Conservation (phyloP, 2,888 invertebrate species). For the Spisula solida region DNA sequence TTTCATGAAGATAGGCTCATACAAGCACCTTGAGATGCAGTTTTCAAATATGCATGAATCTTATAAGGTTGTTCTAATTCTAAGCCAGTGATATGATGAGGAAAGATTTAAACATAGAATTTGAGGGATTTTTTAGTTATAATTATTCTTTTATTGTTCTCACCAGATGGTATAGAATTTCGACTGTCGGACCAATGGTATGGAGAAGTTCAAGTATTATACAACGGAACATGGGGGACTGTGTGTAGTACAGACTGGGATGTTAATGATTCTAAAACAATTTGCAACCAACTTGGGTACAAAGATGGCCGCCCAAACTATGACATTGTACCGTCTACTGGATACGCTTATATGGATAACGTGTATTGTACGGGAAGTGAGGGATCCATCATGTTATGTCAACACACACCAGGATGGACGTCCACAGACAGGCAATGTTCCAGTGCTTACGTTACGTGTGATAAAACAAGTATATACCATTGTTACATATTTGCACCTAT, state of each 20-base stretch:
- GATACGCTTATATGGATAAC: neutral
- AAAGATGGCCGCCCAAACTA: neutral
- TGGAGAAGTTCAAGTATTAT: neutral
- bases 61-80: too few species aligned
- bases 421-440: neutral
- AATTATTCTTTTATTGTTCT: too few species aligned
- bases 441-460: constrained; percentile 7
- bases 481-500: too few species aligned
- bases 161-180: neutral
- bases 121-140: too few species aligned
- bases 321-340: neutral
- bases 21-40: too few species aligned
- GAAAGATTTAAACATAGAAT: too few species aligned
- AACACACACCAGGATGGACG: neutral
- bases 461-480: constrained; percentile 1
- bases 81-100: too few species aligned
- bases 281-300: constrained; percentile 14
- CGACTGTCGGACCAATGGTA: neutral
- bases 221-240: neutral
- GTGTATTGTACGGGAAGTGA: neutral
- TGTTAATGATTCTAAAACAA: neutral
- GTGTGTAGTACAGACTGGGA: neutral
- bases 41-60: too few species aligned
- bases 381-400: neutral
- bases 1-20: too few species aligned